These are phyloP conservation scores for Arenaria interpres DNA, from an alignment of 2,113 vertebrate species.

Conservation along the genomic window DNA sequence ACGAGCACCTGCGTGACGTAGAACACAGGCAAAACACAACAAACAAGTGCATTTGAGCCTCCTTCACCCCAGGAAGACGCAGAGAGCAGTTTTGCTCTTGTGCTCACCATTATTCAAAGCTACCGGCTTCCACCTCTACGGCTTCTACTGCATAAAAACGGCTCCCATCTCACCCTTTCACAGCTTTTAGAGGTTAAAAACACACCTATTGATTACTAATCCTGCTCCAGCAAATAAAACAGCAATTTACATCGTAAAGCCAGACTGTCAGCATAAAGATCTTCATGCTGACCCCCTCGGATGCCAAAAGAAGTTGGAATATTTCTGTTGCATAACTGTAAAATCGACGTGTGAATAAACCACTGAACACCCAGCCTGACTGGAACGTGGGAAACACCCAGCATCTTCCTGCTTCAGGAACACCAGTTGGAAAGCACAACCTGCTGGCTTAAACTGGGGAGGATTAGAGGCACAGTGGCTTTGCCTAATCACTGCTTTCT, in stretches of 20 bases:
- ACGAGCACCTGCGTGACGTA: too few relatives aligned
- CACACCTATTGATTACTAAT: not conserved
- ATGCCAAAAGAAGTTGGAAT: not conserved
- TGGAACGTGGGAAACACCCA: not conserved
- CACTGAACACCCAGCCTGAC: not conserved
- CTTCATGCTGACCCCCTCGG: not conserved
- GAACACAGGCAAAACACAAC: not conserved
- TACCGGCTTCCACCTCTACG: not conserved
- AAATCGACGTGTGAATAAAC: not conserved
- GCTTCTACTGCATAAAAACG: not conserved
- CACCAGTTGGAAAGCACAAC: not conserved
- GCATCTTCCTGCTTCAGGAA: not conserved
- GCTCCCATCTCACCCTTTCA: accelerated
- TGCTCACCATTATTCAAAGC: accelerated
- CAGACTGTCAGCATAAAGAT: accelerated
- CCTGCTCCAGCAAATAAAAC: not conserved
- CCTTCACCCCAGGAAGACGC: not conserved
- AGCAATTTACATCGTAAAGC: accelerated
- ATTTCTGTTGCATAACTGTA: not conserved
- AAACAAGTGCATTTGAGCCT: accelerated
- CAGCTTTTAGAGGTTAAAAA: not conserved
- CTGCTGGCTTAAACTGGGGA: not conserved
- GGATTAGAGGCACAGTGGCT: conserved; percentile 35
- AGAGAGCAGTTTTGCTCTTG: not conserved
- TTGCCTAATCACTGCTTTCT: conserved; percentile 17